Conservation (phyloP, 2,113 vertebrate species). For the Zosterops japonicus region DNA sequence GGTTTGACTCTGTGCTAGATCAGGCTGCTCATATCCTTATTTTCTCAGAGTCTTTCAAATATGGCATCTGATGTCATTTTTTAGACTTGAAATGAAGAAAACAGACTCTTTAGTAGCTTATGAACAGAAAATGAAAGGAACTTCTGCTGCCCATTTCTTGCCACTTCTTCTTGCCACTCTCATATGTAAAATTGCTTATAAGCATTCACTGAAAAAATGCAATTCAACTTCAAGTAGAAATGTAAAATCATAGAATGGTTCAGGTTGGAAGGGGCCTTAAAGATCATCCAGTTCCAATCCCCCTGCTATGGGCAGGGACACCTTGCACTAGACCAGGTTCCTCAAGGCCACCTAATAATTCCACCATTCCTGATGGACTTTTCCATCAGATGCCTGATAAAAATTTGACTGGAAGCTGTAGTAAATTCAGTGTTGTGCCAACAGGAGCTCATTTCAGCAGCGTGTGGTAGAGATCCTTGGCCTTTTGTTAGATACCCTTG, state of each 20-base stretch:
- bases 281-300: neutral
- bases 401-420: neutral
- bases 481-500: neutral
- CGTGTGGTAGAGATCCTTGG: rapidly evolving
- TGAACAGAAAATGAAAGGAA: neutral
- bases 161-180: neutral
- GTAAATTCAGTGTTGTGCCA: neutral
- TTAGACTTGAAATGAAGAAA: neutral
- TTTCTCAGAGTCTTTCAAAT: neutral
- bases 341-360: neutral
- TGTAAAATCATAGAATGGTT: neutral
- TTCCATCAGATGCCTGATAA: neutral
- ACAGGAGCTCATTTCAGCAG: neutral
- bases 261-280: neutral
- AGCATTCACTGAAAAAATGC: neutral
- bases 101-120: neutral
- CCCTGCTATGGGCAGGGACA: neutral
- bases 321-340: neutral
- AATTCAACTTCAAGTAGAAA: neutral
- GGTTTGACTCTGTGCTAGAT: neutral
- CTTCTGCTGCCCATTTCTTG: neutral
- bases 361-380: neutral
- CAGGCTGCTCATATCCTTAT: neutral
- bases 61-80: neutral
- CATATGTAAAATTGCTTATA: neutral